phyloP scores from a whole-genome alignment of 2,888 invertebrate genomes.

The Anagyrus pseudococci region DNA sequence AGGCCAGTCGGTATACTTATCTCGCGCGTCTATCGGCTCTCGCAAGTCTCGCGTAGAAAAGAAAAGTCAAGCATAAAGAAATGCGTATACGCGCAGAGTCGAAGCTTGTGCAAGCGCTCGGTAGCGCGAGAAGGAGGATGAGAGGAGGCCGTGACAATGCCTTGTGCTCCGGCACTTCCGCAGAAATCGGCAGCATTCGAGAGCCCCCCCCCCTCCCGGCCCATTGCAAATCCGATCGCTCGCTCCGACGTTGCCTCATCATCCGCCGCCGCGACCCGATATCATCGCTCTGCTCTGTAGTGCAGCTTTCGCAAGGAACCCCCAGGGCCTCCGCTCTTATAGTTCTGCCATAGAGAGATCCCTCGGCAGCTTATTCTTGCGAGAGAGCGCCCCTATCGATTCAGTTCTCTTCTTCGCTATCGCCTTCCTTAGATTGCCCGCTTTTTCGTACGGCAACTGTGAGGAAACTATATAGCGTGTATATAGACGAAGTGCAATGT shows the following conservation, averaged over 20 bases:
- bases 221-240: background rate
- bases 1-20: no score
- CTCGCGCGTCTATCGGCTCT: no score
- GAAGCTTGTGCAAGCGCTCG: background rate
- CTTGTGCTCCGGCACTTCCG: background rate
- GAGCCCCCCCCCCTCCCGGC: background rate
- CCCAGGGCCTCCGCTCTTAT: background rate
- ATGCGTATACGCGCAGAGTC: background rate
- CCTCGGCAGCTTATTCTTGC: slow-evolving; percentile 19
- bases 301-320: slow-evolving; percentile 13
- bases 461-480: background rate
- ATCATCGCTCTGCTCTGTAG: slow-evolving; percentile 2
- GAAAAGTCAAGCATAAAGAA: no score
- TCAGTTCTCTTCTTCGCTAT: slow-evolving; percentile 21
- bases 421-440: background rate
- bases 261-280: slow-evolving; percentile 23
- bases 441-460: background rate
- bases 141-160: background rate
- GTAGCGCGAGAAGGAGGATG: background rate
- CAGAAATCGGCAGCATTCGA: background rate
- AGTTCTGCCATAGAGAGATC: no score
- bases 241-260: slow-evolving; percentile 23
- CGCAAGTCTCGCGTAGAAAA: no score
- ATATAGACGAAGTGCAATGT: background rate
- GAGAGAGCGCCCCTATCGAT: slow-evolving; percentile 17